Evolutionary conservation across 2,888 invertebrate species (phyloP).

Genomic region (Amblyteles armatorius): DNA sequence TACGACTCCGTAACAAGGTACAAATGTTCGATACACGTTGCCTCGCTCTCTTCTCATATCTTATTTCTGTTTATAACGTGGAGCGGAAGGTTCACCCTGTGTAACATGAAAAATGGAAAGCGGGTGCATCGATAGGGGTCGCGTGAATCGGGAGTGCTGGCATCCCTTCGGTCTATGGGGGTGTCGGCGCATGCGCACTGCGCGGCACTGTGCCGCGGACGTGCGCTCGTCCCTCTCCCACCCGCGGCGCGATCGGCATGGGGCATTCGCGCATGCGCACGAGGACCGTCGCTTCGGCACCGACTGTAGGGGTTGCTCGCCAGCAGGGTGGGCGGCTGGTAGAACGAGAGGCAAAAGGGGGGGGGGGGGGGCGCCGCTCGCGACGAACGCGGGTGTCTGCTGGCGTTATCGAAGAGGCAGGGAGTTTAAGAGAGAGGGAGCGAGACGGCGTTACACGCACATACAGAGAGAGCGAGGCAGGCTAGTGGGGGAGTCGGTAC

Average conservation of each 20-base stretch:
- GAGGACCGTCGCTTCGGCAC: constrained; percentile 30
- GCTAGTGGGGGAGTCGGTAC: constrained; percentile 79
- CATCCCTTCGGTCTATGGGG: constrained; percentile 36
- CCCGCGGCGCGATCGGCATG: neutral
- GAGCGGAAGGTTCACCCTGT: neutral
- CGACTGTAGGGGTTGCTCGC: constrained; percentile 43
- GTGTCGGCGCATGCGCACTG: constrained; percentile 59
- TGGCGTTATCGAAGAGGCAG: constrained; percentile 33
- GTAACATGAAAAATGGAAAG: constrained; percentile 45
- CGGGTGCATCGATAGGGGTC: constrained; percentile 66
- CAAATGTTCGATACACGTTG: neutral
- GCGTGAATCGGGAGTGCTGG: constrained; percentile 53
- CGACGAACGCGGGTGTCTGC: constrained; percentile 35
- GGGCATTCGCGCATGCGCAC: constrained; percentile 56
- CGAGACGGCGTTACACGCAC: constrained; percentile 16
- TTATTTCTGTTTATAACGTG: neutral
- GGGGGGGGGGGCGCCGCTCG: constrained; percentile 1
- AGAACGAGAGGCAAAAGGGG: neutral
- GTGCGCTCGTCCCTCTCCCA: neutral
- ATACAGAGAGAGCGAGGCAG: constrained; percentile 9
- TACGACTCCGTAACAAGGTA: neutral
- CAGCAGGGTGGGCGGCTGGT: constrained; percentile 51
- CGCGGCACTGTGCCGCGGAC: neutral
- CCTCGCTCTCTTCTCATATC: neutral
- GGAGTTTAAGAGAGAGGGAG: constrained; percentile 16